Percentiles rank a stretch among this genome's conserved stretches.
phyloP scores from a whole-genome alignment of 2,888 invertebrate species.

The Periphyllus acericola region DNA sequence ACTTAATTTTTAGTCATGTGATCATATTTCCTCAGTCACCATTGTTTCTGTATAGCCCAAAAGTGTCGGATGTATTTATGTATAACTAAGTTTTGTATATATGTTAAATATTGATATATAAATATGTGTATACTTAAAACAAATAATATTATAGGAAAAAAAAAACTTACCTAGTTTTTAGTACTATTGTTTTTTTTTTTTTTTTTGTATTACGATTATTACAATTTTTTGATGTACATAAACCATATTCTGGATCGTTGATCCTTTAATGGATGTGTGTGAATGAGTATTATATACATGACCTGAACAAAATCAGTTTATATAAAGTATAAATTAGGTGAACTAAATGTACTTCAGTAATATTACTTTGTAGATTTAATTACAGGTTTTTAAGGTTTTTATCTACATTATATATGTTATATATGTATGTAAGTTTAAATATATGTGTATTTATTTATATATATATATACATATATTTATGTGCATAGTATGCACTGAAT shows the following conservation, averaged over 20 bases:
- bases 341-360: slow-evolving; percentile 59
- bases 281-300: slow-evolving; percentile 53
- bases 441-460: slow-evolving; percentile 39
- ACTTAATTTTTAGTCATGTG: slow-evolving; percentile 53
- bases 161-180: slow-evolving; percentile 54
- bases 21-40: slow-evolving; percentile 51
- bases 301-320: slow-evolving; percentile 62
- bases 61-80: slow-evolving; percentile 42
- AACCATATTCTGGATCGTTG: slow-evolving; percentile 32
- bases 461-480: slow-evolving; percentile 29
- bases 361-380: slow-evolving; percentile 59
- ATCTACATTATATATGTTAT: slow-evolving; percentile 50
- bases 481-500: slow-evolving; percentile 38
- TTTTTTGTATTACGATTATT: slow-evolving; percentile 1
- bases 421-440: slow-evolving; percentile 30
- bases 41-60: slow-evolving; percentile 56
- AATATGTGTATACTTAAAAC: slow-evolving; percentile 53
- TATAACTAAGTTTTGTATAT: slow-evolving; percentile 53
- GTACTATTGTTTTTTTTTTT: slow-evolving; percentile 51
- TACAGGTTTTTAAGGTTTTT: slow-evolving; percentile 56
- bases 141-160: slow-evolving; percentile 52
- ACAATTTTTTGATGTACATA: slow-evolving; percentile 42
- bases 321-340: slow-evolving; percentile 60
- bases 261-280: slow-evolving; percentile 40
- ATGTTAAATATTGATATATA: slow-evolving; percentile 57